Conservation (phyloP, 2,888 invertebrate species). For the Apotomis capreana region DNA sequence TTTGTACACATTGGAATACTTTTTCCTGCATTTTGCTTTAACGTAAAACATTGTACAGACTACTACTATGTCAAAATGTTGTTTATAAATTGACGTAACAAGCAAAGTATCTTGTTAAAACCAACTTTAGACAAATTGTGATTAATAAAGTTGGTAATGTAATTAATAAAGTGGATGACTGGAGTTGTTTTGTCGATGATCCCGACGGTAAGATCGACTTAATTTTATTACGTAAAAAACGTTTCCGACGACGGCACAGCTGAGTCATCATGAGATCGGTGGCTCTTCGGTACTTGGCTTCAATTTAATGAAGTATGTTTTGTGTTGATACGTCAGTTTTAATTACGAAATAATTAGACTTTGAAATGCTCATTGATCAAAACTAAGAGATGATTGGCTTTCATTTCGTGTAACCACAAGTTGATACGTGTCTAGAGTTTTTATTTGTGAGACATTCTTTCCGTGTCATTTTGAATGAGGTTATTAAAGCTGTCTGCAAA, state of each 20-base stretch:
- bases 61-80: constrained; percentile 6
- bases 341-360: constrained; percentile 51
- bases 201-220: constrained; percentile 57
- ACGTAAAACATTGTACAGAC: constrained; percentile 20
- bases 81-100: constrained; percentile 28
- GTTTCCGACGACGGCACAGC: constrained; percentile 46
- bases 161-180: constrained; percentile 61
- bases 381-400: constrained; percentile 11
- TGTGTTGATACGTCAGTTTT: constrained; percentile 66
- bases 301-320: constrained; percentile 64
- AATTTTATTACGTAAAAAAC: constrained; percentile 54
- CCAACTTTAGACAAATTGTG: constrained; percentile 54
- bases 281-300: constrained; percentile 53
- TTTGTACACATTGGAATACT: constrained; percentile 45
- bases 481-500: neutral
- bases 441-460: neutral
- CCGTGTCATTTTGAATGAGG: neutral
- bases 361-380: constrained; percentile 35
- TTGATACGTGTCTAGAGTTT: neutral
- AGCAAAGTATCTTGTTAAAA: constrained; percentile 40
- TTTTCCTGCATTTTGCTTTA: constrained; percentile 33
- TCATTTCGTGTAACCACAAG: constrained; percentile 15
- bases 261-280: constrained; percentile 62
- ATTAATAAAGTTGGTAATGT: constrained; percentile 54
- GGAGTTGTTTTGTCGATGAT: constrained; percentile 53